Conservation (phyloP, 2,888 invertebrate species). For the Diloba caeruleocephala region DNA sequence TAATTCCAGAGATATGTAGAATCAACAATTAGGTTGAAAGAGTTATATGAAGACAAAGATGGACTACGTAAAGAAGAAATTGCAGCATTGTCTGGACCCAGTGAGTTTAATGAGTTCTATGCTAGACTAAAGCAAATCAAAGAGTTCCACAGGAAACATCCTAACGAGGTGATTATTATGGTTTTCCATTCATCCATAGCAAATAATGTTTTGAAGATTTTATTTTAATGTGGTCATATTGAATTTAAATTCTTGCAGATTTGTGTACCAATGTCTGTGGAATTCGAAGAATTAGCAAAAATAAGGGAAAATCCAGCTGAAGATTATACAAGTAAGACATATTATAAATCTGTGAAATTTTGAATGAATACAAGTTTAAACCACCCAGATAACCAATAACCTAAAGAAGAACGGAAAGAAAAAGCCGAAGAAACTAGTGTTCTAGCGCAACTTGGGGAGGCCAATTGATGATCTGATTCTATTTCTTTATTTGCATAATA, state of each 20-base stretch:
- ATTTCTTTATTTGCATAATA: too few species aligned
- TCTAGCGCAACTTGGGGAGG: too few species aligned
- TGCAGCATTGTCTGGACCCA: constrained; percentile 97
- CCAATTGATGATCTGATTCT: too few species aligned
- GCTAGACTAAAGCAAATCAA: constrained; percentile 97
- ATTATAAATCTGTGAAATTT: neutral
- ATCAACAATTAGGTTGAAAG: constrained; percentile 94
- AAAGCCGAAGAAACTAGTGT: too few species aligned
- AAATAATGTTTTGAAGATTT: too few species aligned
- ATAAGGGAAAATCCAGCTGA: constrained; percentile 97
- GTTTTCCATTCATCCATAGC: neutral
- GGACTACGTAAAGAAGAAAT: constrained; percentile 98
- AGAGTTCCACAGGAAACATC: constrained; percentile 98
- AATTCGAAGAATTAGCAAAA: constrained; percentile 98
- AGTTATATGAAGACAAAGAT: constrained; percentile 99
- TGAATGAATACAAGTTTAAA: too few species aligned
- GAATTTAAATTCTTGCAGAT: constrained; percentile 86
- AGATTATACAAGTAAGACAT: constrained; percentile 91
- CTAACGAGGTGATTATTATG: constrained; percentile 93
- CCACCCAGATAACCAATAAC: too few species aligned
- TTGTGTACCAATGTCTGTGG: constrained; percentile 98
- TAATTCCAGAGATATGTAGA: constrained; percentile 91
- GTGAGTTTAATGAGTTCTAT: constrained; percentile 99
- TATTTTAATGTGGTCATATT: too few species aligned
- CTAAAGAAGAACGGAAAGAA: too few species aligned